A percentile compares a stretch with the other conserved stretches of the same genome.
Conservation (phyloP, 2,888 invertebrate species). For the Bursaphelenchus okinawaensis region DNA sequence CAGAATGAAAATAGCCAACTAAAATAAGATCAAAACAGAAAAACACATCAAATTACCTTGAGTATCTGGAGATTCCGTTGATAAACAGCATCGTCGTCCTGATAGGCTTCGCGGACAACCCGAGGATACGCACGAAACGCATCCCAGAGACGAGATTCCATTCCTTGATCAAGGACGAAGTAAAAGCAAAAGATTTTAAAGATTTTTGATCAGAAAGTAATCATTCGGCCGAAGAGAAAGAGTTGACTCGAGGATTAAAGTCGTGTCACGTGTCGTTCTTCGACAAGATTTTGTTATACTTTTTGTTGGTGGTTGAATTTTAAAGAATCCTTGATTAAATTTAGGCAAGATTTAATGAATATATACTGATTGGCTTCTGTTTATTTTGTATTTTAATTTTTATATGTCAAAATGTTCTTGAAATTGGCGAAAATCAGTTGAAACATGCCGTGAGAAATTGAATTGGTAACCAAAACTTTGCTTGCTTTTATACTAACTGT, state of each 20-base stretch:
- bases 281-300: no score
- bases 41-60: slow-evolving; percentile 1
- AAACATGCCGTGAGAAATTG: no score
- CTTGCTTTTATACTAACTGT: no score
- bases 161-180: not conserved
- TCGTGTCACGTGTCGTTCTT: no score
- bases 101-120: slow-evolving; percentile 12
- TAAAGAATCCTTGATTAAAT: no score
- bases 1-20: slow-evolving; percentile 42
- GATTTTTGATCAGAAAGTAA: not conserved
- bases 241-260: not conserved
- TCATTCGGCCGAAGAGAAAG: not conserved
- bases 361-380: no score
- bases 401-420: no score
- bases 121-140: slow-evolving; percentile 30
- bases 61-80: slow-evolving; percentile 5
- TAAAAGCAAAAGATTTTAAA: not conserved
- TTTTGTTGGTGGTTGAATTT: no score
- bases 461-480: no score
- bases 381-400: no score
- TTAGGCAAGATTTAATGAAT: no score
- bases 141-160: slow-evolving; percentile 22
- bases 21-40: slow-evolving; percentile 16
- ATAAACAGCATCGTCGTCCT: not conserved
- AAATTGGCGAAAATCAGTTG: no score